Conservation (phyloP, 2,113 vertebrate species). For the Tor tambroides region DNA sequence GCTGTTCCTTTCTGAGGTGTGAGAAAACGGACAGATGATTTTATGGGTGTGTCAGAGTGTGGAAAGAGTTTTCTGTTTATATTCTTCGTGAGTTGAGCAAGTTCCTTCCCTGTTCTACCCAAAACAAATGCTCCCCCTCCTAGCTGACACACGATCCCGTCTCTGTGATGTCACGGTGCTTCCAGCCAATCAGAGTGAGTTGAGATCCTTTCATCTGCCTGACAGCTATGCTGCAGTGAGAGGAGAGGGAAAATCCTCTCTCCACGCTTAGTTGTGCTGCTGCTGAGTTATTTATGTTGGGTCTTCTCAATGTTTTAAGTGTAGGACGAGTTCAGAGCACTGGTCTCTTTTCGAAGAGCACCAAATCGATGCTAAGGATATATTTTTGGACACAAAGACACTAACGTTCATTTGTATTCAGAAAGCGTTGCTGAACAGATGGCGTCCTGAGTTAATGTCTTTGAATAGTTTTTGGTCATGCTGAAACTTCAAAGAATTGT, state of each 20-base stretch:
- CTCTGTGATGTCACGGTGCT: slow-evolving; percentile 54
- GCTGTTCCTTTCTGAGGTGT: not conserved
- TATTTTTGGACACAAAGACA: not conserved
- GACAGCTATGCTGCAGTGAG: slow-evolving; percentile 40
- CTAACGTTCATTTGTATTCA: not conserved
- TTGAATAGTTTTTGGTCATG: not conserved
- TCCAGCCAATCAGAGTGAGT: slow-evolving; percentile 64
- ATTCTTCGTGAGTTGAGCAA: slow-evolving; percentile 63
- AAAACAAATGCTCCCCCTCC: slow-evolving; percentile 68
- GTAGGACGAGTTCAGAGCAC: too few relatives aligned
- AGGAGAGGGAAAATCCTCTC: slow-evolving; percentile 19
- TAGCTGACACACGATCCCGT: slow-evolving; percentile 59
- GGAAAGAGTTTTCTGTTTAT: slow-evolving; percentile 67
- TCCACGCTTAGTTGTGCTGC: not conserved
- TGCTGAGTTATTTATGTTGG: slow-evolving; percentile 5
- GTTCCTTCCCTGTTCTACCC: slow-evolving; percentile 47
- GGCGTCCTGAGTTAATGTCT: slow-evolving; percentile 13
- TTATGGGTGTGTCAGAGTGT: slow-evolving; percentile 47
- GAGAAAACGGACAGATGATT: slow-evolving; percentile 18
- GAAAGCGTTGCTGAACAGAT: not conserved
- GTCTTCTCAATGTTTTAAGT: not conserved
- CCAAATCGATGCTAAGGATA: not conserved
- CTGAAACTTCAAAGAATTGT: not conserved
- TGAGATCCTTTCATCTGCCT: slow-evolving; percentile 55
- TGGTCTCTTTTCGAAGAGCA: not conserved